Percentiles rank a stretch among this genome's conserved stretches.
These are phyloP conservation scores for Torymus aiolomorphi DNA, from an alignment of 2,888 invertebrate genomes.

Conservation along the genomic window DNA sequence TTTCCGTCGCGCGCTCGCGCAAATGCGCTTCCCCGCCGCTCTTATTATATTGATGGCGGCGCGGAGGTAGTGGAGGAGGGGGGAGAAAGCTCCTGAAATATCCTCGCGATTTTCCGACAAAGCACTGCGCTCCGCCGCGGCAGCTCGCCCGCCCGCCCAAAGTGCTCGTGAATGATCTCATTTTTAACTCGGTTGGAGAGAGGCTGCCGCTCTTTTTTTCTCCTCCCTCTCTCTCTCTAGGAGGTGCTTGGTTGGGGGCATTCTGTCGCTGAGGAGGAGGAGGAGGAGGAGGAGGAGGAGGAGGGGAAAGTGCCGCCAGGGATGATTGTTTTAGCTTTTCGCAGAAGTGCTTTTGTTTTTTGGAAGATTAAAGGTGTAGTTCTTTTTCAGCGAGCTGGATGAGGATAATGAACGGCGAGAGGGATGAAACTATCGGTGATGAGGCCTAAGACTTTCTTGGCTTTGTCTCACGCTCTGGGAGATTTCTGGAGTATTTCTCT, in stretches of 20 bases:
- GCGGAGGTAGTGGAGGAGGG: conserved; percentile 39
- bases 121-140: conserved; percentile 61
- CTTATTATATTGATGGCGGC: conserved; percentile 66
- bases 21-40: conserved; percentile 24
- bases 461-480: no score
- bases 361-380: no score
- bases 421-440: no score
- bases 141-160: conserved; percentile 62
- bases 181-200: conserved; percentile 65
- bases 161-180: conserved; percentile 70
- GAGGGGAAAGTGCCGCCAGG: background rate
- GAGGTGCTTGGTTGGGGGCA: no score
- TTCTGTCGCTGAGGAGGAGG: no score
- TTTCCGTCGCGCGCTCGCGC: conserved; percentile 60
- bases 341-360: no score
- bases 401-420: no score
- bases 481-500: no score
- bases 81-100: conserved; percentile 68
- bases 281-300: background rate
- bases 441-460: no score
- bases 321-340: no score
- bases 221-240: conserved; percentile 1
- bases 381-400: no score
- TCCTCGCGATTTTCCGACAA: conserved; percentile 70
- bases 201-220: background rate